A percentile compares a stretch with the other conserved stretches of the same genome.
phyloP scores from a whole-genome alignment of 2,113 vertebrate genomes.

The Pteruthius melanotis region DNA sequence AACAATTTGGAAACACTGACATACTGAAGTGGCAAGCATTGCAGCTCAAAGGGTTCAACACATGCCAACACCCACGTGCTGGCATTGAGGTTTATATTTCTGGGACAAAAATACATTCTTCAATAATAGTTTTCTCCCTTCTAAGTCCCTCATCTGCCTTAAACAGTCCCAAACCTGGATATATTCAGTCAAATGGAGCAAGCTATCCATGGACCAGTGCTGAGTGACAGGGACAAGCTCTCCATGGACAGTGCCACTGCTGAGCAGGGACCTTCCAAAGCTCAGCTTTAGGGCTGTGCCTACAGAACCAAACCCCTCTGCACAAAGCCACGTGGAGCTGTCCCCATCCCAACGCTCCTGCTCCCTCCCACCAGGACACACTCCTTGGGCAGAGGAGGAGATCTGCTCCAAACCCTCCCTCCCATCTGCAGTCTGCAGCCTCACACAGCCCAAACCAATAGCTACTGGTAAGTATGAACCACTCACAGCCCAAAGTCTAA shows the following conservation, averaged over 20 bases:
- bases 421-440: fast-evolving
- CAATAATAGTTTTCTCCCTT: neutral
- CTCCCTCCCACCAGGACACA: neutral
- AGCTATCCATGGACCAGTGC: neutral
- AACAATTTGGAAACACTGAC: neutral
- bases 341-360: fast-evolving
- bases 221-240: too few species aligned
- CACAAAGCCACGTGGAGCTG: fast-evolving
- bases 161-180: neutral
- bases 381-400: neutral
- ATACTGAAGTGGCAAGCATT: neutral
- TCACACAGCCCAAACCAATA: neutral
- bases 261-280: neutral
- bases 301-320: neutral
- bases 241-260: fast-evolving
- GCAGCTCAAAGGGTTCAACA: neutral
- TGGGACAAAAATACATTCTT: neutral
- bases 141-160: neutral
- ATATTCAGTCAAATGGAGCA: neutral
- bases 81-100: neutral
- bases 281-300: neutral
- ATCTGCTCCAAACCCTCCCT: neutral
- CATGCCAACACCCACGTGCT: neutral
- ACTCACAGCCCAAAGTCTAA: neutral
- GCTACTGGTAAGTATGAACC: neutral